Base-by-base conservation (phyloP, 2,113 vertebrate genomes). In the Psittacula cyanocephala region DNA sequence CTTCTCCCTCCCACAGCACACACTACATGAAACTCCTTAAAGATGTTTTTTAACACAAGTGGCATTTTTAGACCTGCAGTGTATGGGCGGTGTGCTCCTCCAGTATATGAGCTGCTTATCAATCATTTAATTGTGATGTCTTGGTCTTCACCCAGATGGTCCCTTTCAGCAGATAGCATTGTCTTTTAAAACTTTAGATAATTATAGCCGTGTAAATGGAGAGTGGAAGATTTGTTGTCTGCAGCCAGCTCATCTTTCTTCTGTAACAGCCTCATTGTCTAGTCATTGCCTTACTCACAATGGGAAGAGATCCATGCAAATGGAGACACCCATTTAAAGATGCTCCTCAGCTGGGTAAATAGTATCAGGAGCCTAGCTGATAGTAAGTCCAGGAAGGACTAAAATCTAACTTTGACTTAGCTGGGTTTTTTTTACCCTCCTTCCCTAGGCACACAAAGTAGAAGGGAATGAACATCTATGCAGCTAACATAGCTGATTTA, bases 131-230 rank as follows among this genome's bases (percentile, higher is more conserved):
- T 95, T 94, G 93, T 92, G 94, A 97, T 84, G 87, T 95, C 96
- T 95, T 91, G 93, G 90, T 96, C 97, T 90, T 96, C 96, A 97
- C 97, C 97, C 98, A 98, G 97, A 98, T 98, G 97, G 97, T 98
- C 96, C 71, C 95, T 98, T 97, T 98, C 97, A 98, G 97, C 97
- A 96, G 96, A 98, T 93, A 97, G 96, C 92, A 96, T 96, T 98
- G 97, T 97, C 95, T 97, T 97, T 98, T 98, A 97, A 98, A 98
- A 98, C 97, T 98, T 96, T 71, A 89, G 97, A 97, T 98, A 98
- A 98, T 98, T 98, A 98, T 96, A 98, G 97, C 96, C 95, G 96
- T 98, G 95, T 96, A 97, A 97, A 97, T 83, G 93, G 89, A 91
- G 89, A 97, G 92, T 69, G 92, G 69, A 97, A 97, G 97, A 97